Base-by-base conservation (phyloP, 2,888 invertebrate species). In the Lydus trimaculatus region DNA sequence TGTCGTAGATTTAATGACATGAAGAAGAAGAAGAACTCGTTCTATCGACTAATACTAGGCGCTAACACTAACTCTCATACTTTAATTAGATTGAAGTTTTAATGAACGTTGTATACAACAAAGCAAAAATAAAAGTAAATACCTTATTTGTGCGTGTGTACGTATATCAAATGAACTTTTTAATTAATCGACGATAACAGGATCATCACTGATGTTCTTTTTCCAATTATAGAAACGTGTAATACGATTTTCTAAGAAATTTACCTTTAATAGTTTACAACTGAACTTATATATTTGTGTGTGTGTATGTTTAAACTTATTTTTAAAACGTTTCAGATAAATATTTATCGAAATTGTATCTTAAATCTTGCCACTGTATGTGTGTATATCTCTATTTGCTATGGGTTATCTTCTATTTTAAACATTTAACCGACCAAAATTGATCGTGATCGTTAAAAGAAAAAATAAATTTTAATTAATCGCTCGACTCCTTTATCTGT, bases 1-100 rank as follows among this genome's bases (percentile, higher is more conserved):
- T 56, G 28, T 56, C 28, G 56, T 25, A 9, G 23, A 23, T 52
- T 23, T 23, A 23, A 52, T 13, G 52, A 52, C 52, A 52, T 23
- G 56, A 56, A 56, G 25, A 56, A 52, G 23, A 52, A 52, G 56
- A 56, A 56, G 25, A 56, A 56, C 56, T 13, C 56, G 56, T 56
- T 56, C n/a, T 28, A 7, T 56, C 28, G 2, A 56, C 56, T 13
- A 15, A 56, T 23, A 13, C 56, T 25, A 23, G 25, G 15, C 25
- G 25, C 25, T 56, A 25, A 28, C 5, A 25, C 20, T 23, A n/a
- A 3, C 25, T 56, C 28, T 15, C 23, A 13, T 56, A 56, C 13
- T 56, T 15, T 56, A 28, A 56, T 56, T 56, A 56, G 56, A 28
- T 56, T 15, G 56, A 23, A 56, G 48, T 48, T 48, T 43, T 8